Evolutionary conservation across 1,140 invertebrate species (phyloP).

Genomic region (Dreissena polymorpha): DNA sequence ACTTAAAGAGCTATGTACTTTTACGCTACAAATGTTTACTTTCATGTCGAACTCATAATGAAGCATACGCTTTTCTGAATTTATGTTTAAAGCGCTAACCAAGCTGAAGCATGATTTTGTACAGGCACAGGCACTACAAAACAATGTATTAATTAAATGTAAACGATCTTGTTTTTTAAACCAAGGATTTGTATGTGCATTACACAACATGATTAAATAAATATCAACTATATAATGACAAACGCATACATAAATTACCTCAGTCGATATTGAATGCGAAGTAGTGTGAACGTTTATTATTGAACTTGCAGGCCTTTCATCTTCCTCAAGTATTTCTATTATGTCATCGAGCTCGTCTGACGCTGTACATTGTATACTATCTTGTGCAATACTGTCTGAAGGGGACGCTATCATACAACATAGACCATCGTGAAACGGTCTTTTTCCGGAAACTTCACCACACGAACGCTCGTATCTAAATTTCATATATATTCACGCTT

Average conservation of each 20-base stretch:
- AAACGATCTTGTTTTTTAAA: too few species aligned
- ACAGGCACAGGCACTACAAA: too few species aligned
- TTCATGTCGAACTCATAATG: too few species aligned
- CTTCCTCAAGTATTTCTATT: constrained; percentile 11
- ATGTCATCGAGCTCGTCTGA: constrained; percentile 33
- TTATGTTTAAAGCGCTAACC: neutral
- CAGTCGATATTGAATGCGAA: too few species aligned
- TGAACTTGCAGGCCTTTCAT: constrained; percentile 33
- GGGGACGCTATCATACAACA: constrained; percentile 23
- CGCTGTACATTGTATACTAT: constrained; percentile 19
- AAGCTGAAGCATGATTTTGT: neutral
- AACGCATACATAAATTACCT: too few species aligned
- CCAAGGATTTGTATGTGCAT: too few species aligned
- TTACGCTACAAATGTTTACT: too few species aligned
- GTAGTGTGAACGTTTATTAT: constrained; percentile 6
- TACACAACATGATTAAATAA: too few species aligned
- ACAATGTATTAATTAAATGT: too few species aligned
- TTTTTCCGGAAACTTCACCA: constrained; percentile 26
- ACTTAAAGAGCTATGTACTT: too few species aligned
- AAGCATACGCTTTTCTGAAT: too few species aligned
- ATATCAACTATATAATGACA: too few species aligned
- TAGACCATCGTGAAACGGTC: constrained; percentile 19
- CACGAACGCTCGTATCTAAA: neutral
- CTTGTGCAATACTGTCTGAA: constrained; percentile 19
- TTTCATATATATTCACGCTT: neutral